Conservation (phyloP, 2,888 invertebrate species). For the Tortricodes alternella region DNA sequence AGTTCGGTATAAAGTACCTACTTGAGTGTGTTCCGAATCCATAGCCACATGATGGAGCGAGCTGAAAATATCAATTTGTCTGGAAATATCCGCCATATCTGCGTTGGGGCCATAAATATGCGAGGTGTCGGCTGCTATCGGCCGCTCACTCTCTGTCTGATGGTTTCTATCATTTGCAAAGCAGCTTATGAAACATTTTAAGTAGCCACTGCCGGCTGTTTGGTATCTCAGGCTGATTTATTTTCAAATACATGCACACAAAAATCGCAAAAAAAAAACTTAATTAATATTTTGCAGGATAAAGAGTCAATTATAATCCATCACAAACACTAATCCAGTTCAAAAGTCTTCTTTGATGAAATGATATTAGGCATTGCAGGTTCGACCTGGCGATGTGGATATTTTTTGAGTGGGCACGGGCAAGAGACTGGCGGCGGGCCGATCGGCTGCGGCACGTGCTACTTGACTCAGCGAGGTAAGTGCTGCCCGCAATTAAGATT, state of each 20-base stretch:
- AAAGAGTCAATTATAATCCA: neutral
- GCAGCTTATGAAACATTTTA: conserved; percentile 73
- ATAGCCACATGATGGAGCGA: conserved; percentile 58
- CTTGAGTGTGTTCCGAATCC: conserved; percentile 71
- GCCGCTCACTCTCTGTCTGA: conserved; percentile 71
- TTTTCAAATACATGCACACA: conserved; percentile 3
- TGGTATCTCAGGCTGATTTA: neutral
- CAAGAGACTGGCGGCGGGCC: too few species aligned
- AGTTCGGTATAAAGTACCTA: conserved; percentile 37
- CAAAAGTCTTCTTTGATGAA: neutral
- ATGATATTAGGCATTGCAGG: conserved; percentile 1
- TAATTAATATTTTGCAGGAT: neutral
- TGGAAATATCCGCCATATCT: conserved; percentile 72
- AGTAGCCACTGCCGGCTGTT: conserved; percentile 41
- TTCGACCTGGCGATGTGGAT: conserved; percentile 13
- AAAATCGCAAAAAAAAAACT: too few species aligned
- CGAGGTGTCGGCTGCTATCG: conserved; percentile 76
- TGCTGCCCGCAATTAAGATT: conserved; percentile 80
- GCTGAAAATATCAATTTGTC: conserved; percentile 73
- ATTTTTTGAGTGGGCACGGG: conserved; percentile 26
- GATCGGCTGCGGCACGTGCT: conserved; percentile 57
- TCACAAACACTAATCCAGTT: neutral
- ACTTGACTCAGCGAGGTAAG: conserved; percentile 77
- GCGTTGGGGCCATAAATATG: conserved; percentile 68
- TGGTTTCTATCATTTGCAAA: conserved; percentile 80